A percentile compares a stretch with the other conserved stretches of the same genome.
Conservation (phyloP, 2,888 invertebrate genomes). For the Macrophya annulata region DNA sequence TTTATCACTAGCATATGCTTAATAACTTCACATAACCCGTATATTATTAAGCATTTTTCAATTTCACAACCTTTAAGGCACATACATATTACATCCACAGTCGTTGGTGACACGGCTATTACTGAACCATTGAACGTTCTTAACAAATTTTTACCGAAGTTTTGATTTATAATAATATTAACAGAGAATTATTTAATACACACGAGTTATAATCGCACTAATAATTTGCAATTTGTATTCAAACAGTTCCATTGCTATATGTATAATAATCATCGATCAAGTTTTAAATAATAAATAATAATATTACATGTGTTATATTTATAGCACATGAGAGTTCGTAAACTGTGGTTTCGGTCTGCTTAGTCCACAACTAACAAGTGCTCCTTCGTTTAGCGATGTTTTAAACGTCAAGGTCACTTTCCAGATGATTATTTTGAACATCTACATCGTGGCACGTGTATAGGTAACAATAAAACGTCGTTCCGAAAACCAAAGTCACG, state of each 20-base stretch:
- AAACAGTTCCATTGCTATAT: not conserved
- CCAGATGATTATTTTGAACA: not conserved
- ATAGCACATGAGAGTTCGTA: constrained; percentile 17
- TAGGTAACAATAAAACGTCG: not conserved
- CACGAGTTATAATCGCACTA: not conserved
- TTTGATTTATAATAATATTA: not conserved
- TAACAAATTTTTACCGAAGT: not conserved
- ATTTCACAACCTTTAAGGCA: constrained; percentile 33
- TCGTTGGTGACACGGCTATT: not conserved
- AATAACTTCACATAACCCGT: not conserved
- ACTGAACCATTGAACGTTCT: not conserved
- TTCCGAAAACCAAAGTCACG: not conserved
- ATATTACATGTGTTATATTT: not conserved
- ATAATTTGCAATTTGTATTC: constrained; percentile 34
- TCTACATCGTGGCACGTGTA: constrained; percentile 35
- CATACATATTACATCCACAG: constrained; percentile 12
- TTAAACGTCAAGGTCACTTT: constrained; percentile 31
- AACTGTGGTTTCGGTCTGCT: constrained; percentile 1
- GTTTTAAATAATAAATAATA: not conserved
- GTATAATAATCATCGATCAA: not conserved
- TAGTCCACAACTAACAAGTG: constrained; percentile 12
- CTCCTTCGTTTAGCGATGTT: constrained; percentile 1
- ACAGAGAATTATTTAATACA: not conserved
- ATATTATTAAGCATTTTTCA: not conserved
- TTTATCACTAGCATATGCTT: not conserved